A percentile compares a stretch with the other conserved stretches of the same genome.
Conservation (phyloP, 37 sponge, comb jelly and placozoan genomes). For the Spongilla lacustris region DNA sequence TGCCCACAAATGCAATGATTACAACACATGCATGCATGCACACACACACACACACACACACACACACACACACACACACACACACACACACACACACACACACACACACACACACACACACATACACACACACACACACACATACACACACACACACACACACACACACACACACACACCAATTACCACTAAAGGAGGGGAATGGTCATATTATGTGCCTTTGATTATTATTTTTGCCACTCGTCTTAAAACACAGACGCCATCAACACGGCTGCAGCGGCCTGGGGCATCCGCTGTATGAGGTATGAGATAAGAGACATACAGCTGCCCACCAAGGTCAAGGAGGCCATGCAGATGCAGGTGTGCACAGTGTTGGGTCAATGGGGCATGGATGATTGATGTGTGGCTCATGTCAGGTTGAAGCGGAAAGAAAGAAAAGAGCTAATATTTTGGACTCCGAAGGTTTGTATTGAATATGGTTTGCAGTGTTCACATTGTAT, state of each 20-base stretch:
- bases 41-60: no score
- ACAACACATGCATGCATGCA: no score
- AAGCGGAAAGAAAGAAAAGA: constrained; percentile 97
- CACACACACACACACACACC: not conserved
- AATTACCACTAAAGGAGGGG: no score
- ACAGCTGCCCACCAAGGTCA: constrained; percentile 88
- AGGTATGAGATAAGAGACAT: constrained; percentile 98
- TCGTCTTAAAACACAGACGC: constrained; percentile 71
- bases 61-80: no score
- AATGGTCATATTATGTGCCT: no score
- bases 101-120: no score
- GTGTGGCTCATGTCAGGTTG: constrained; percentile 71
- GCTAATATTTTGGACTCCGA: constrained; percentile 94
- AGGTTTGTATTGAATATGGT: constrained; percentile 42
- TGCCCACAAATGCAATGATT: no score
- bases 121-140: no score
- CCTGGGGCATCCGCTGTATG: constrained; percentile 96
- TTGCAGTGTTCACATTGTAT: not conserved
- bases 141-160: no score
- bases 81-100: no score
- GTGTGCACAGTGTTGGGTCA: constrained; percentile 18
- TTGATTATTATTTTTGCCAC: not conserved
- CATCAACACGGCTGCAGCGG: constrained; percentile 93
- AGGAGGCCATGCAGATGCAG: constrained; percentile 99
- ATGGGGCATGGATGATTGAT: not conserved